Conservation (phyloP, 1,140 invertebrate genomes). For the Carcinoscorpius rotundicauda region DNA sequence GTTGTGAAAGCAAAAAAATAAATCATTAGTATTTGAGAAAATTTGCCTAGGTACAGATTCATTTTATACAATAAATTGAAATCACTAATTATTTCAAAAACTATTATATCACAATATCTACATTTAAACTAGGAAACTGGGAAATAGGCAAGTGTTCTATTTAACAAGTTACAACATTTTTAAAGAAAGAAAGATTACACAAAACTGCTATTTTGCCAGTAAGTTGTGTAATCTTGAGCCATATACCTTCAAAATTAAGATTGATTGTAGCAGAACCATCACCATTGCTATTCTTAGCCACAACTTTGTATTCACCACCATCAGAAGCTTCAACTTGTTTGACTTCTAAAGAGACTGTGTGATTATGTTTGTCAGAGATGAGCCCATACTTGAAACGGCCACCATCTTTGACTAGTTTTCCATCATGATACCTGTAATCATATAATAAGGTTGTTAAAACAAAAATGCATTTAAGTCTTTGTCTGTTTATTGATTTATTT, state of each 20-base stretch:
- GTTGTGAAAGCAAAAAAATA: slow-evolving; percentile 15
- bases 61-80: not conserved
- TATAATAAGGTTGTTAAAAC: slow-evolving; percentile 5
- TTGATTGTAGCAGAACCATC: slow-evolving; percentile 88
- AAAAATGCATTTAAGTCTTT: not conserved
- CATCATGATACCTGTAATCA: slow-evolving; percentile 63
- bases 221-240: not conserved
- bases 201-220: slow-evolving; percentile 6
- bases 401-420: slow-evolving; percentile 59
- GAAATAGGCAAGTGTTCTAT: not conserved
- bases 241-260: slow-evolving; percentile 82
- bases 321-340: slow-evolving; percentile 66
- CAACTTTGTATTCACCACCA: slow-evolving; percentile 83
- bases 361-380: slow-evolving; percentile 37
- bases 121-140: no score
- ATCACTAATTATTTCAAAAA: not conserved
- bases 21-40: slow-evolving; percentile 12
- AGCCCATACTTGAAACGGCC: slow-evolving; percentile 48
- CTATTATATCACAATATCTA: not conserved
- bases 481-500: no score
- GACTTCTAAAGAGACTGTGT: slow-evolving; percentile 74
- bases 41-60: slow-evolving; percentile 2
- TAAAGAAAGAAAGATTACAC: slow-evolving; percentile 2
- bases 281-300: slow-evolving; percentile 82
- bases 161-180: not conserved